Evolutionary conservation across 2,888 invertebrate species (phyloP).

Genomic region (Zhuqinia jingwanae): DNA sequence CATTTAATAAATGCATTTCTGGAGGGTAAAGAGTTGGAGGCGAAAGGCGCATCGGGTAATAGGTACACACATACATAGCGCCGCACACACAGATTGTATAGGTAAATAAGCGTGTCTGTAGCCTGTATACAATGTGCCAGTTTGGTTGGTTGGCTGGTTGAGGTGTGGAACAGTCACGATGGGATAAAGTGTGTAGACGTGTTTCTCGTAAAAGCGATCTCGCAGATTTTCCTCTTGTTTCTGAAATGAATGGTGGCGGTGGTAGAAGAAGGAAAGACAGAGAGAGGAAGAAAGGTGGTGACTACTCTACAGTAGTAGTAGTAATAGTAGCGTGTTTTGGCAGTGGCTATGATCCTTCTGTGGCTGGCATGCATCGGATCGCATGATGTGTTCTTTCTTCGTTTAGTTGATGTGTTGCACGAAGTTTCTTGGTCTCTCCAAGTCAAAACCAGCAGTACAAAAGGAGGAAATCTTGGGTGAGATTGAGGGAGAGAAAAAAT

Average conservation of each 20-base stretch:
- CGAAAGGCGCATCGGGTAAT: constrained; percentile 18
- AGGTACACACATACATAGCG: constrained; percentile 3
- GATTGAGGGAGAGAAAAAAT: not conserved
- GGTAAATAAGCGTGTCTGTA: not conserved
- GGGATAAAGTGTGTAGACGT: constrained; percentile 48
- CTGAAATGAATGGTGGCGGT: constrained; percentile 40
- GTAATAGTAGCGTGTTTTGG: no score
- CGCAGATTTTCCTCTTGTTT: constrained; percentile 28
- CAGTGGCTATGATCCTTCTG: not conserved
- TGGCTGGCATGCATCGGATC: constrained; percentile 37
- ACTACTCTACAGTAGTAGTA: no score
- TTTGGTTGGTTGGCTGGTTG: not conserved
- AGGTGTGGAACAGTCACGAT: constrained; percentile 37
- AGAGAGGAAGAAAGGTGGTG: no score
- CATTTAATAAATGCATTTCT: constrained; percentile 50
- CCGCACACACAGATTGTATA: not conserved
- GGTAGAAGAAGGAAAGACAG: no score
- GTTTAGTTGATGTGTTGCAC: constrained; percentile 10
- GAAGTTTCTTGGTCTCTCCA: constrained; percentile 31
- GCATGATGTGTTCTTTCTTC: constrained; percentile 28
- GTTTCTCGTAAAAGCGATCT: constrained; percentile 42
- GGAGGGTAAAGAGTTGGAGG: constrained; percentile 24
- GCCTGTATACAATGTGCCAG: not conserved
- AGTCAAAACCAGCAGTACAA: constrained; percentile 11
- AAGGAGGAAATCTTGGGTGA: not conserved